Percentiles rank a stretch among this genome's conserved stretches.
Evolutionary conservation across 2,888 invertebrate genomes (phyloP).

Genomic region (Tetanocera ferruginea): DNA sequence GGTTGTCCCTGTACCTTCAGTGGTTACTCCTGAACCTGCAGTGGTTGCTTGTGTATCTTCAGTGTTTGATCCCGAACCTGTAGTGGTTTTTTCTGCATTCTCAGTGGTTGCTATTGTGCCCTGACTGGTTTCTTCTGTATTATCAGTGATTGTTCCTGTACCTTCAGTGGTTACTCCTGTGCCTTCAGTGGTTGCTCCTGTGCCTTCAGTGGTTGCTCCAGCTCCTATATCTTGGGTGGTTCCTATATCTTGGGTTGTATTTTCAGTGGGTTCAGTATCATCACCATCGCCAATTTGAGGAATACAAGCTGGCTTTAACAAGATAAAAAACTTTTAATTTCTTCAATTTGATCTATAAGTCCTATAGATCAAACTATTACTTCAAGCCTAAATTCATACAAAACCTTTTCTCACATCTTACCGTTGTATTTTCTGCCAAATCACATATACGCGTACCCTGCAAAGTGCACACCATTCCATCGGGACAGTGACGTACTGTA

Average conservation of each 20-base stretch:
- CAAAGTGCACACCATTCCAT: slow-evolving; percentile 10
- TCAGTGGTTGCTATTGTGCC: neutral
- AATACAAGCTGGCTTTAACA: neutral
- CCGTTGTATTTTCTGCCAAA: neutral
- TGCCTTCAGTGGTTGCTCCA: neutral
- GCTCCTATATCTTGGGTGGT: neutral
- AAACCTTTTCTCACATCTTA: neutral
- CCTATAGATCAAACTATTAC: neutral
- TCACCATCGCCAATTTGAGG: neutral
- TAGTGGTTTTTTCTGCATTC: neutral
- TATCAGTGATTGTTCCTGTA: neutral
- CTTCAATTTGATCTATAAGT: neutral
- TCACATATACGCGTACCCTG: neutral
- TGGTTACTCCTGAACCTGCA: neutral
- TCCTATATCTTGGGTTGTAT: neutral
- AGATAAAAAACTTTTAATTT: neutral
- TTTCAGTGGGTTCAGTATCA: neutral
- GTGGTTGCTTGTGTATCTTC: neutral
- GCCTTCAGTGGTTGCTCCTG: neutral
- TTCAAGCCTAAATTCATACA: neutral
- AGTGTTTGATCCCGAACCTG: neutral
- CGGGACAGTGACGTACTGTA: slow-evolving; percentile 12
- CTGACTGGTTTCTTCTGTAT: neutral
- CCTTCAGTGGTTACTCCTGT: neutral
- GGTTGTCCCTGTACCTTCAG: neutral